Evolutionary conservation across 1,140 invertebrate species (phyloP), one percentile per base, ranked within the genome.

Genomic region (Aricia agestis): DNA sequence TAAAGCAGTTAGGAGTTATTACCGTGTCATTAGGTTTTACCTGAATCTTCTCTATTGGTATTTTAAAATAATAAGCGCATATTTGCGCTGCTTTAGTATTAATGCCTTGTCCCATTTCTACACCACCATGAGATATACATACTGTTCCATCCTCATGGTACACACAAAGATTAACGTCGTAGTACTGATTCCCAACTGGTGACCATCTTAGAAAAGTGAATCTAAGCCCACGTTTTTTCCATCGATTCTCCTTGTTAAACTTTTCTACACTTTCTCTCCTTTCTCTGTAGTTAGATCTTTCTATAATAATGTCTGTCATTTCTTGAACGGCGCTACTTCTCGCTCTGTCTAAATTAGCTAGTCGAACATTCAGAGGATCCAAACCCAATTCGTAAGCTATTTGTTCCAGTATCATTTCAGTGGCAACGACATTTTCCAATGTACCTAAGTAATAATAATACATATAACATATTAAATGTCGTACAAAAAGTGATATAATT

Each of bases 351-450:
- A 96, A 86, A 78, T 97, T 97, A 13, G 86, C 85, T 52, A 94
- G 76, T 68, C 94, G 92, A 0, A 96, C 93, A 76, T 95, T 92
- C 1, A 94, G 68, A 0, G 96, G 94, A 91, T 97, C 96, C 74
- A 94, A 92, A 1, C 92, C 91, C 10, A 95, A 80, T 57, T 84
- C 90, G 68, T 93, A 93, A 0, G 96, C 94, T 72, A 97, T 95
- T 81, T 96, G 95, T 76, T 98, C 96, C 93, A 98, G 96, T 18
- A 98, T 94, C 61, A 93, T 93, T 85, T 98, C 97, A n/a, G 94
- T 93, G 76, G 94, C 91, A 15, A 92, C 93, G 13, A 95, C 84
- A n/a, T 84, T 94, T 87, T 96, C 95, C 6, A 93, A 89, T 1
- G 93, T 92, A 17, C 94, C 95, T 95, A 25, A 25, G n/a, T 3